phyloP scores from a whole-genome alignment of 2,113 vertebrate genomes.

The Laticauda laticaudata region DNA sequence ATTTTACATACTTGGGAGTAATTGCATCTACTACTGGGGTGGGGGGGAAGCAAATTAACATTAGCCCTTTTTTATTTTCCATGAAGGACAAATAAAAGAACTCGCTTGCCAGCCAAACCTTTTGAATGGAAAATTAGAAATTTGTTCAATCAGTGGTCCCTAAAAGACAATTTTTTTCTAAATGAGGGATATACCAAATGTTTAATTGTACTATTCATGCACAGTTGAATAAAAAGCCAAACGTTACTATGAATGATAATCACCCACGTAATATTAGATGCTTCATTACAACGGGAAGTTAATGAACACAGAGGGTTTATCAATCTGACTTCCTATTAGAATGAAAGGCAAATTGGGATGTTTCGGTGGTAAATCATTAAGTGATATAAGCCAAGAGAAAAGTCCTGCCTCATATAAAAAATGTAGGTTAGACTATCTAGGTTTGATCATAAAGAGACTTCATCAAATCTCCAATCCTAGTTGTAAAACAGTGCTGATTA shows the following conservation, averaged over 20 bases:
- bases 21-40: slow-evolving; percentile 1
- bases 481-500: background rate
- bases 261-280: slow-evolving; percentile 11
- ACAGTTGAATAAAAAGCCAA: slow-evolving; percentile 11
- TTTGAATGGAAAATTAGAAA: slow-evolving; percentile 25
- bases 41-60: background rate
- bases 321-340: background rate
- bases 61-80: background rate
- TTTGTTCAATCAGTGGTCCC: slow-evolving; percentile 19
- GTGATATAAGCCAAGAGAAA: background rate
- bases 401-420: background rate
- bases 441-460: background rate
- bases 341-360: background rate
- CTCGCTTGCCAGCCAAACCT: background rate
- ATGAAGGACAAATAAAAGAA: slow-evolving; percentile 20
- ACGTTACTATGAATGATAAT: slow-evolving; percentile 1
- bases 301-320: slow-evolving; percentile 18
- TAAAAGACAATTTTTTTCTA: background rate
- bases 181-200: slow-evolving; percentile 1
- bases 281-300: slow-evolving; percentile 7
- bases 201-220: slow-evolving; percentile 19
- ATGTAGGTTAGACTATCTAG: background rate
- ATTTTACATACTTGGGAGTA: slow-evolving; percentile 10
- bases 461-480: background rate
- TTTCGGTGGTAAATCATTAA: background rate